Percentiles rank a stretch among this genome's conserved stretches.
Evolutionary conservation across 30 jellyfish, hydroid and myxozoan species (phyloP).

Genomic region (Chrysaora quinquecirrha): DNA sequence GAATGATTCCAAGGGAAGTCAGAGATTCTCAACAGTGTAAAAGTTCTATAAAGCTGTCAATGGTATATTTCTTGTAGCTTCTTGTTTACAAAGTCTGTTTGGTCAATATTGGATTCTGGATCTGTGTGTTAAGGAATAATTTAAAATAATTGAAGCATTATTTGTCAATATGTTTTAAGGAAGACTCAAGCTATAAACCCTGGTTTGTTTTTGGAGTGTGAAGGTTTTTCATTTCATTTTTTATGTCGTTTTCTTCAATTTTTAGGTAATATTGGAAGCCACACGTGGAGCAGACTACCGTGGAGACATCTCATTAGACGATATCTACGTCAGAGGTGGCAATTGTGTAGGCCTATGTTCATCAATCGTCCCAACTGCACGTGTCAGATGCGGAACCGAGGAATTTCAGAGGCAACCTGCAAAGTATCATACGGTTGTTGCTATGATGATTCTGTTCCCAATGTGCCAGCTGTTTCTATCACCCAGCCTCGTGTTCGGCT

Average conservation of each 20-base stretch:
- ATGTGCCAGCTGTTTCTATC: conserved; percentile 83
- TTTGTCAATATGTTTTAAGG: too few relatives aligned
- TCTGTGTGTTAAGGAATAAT: too few relatives aligned
- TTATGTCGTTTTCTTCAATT: background rate
- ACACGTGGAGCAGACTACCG: conserved; percentile 91
- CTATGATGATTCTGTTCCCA: conserved; percentile 81
- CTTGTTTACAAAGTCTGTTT: too few relatives aligned
- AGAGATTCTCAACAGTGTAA: too few relatives aligned
- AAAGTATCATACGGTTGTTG: conserved; percentile 88
- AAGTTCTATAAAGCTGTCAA: too few relatives aligned
- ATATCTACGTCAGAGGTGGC: conserved; percentile 82
- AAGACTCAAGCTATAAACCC: too few relatives aligned
- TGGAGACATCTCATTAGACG: conserved; percentile 98
- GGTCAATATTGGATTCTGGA: too few relatives aligned
- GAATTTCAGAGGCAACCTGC: conserved; percentile 83
- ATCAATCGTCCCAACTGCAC: conserved; percentile 80
- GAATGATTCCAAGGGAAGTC: too few relatives aligned
- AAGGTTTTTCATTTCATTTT: too few relatives aligned
- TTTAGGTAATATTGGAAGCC: conserved; percentile 84
- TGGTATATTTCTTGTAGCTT: too few relatives aligned
- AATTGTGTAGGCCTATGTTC: conserved; percentile 94
- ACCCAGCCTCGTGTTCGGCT: conserved; percentile 90
- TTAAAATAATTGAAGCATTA: too few relatives aligned
- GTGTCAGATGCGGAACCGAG: conserved; percentile 92
- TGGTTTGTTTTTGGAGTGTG: too few relatives aligned